These are phyloP conservation scores for Pongo pygmaeus DNA, from an alignment of 2,113 vertebrate genomes.

Conservation along the genomic window DNA sequence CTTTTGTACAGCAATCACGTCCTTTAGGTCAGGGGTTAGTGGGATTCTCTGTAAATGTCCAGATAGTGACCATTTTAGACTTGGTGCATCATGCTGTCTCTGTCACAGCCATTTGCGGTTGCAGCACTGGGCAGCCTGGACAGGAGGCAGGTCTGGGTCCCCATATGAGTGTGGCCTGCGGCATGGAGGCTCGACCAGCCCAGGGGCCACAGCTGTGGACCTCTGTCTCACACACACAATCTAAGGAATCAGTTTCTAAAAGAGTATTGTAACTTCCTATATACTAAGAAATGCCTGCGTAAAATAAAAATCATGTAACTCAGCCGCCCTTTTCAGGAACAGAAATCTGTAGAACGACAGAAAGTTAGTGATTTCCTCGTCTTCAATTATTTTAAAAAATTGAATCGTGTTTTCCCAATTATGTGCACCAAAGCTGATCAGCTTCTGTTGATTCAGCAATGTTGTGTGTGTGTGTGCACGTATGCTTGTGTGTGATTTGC, in stretches of 20 bases:
- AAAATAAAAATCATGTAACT: too few species aligned
- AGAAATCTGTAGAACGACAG: neutral
- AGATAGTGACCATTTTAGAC: neutral
- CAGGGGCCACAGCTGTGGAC: neutral
- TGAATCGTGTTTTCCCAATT: neutral
- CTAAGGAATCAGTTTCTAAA: neutral
- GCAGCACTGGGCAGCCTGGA: rapidly evolving
- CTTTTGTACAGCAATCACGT: neutral
- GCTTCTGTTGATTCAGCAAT: neutral
- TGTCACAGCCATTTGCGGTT: too few species aligned
- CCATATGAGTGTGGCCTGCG: neutral
- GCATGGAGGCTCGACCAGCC: neutral
- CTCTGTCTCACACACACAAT: neutral
- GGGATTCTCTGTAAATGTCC: neutral
- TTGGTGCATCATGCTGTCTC: neutral
- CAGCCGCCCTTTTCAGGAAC: too few species aligned
- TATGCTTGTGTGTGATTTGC: too few species aligned
- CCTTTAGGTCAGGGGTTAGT: too few species aligned
- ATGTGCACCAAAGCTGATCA: neutral
- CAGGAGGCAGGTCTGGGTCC: too few species aligned
- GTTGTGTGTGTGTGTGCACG: too few species aligned
- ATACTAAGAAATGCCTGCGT: neutral
- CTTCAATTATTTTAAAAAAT: neutral
- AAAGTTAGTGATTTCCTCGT: neutral
- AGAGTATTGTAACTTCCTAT: rapidly evolving